Conservation (phyloP, 2,113 vertebrate species). For the Cephalopholis sonnerati region DNA sequence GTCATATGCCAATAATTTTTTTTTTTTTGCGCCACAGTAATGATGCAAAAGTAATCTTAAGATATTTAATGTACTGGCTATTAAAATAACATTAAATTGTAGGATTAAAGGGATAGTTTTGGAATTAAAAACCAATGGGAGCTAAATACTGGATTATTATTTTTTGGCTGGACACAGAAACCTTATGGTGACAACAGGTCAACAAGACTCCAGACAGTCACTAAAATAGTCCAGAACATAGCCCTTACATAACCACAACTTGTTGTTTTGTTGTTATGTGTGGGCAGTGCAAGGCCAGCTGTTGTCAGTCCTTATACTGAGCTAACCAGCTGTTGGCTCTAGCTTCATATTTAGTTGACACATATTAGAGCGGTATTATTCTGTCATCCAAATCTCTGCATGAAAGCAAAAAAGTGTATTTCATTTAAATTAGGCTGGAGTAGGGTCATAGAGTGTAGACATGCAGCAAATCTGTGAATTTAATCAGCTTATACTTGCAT, state of each 20-base stretch:
- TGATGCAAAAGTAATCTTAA: neutral
- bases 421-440: neutral
- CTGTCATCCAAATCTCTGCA: neutral
- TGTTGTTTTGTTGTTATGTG: neutral
- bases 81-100: neutral
- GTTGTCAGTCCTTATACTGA: neutral
- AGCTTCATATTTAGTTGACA: neutral
- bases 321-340: neutral
- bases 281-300: neutral
- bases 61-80: neutral
- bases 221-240: too few relatives aligned
- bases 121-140: too few relatives aligned
- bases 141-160: too few relatives aligned
- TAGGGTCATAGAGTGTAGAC: neutral
- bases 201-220: too few relatives aligned
- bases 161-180: too few relatives aligned
- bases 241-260: too few relatives aligned
- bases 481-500: neutral
- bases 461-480: neutral
- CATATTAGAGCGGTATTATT: neutral
- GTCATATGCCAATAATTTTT: slow-evolving; percentile 5
- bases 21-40: neutral
- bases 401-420: neutral
- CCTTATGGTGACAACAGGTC: too few relatives aligned
- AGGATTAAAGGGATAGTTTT: neutral